Conservation (phyloP, 2,113 vertebrate genomes). For the Cyphomyrus plagiostoma region DNA sequence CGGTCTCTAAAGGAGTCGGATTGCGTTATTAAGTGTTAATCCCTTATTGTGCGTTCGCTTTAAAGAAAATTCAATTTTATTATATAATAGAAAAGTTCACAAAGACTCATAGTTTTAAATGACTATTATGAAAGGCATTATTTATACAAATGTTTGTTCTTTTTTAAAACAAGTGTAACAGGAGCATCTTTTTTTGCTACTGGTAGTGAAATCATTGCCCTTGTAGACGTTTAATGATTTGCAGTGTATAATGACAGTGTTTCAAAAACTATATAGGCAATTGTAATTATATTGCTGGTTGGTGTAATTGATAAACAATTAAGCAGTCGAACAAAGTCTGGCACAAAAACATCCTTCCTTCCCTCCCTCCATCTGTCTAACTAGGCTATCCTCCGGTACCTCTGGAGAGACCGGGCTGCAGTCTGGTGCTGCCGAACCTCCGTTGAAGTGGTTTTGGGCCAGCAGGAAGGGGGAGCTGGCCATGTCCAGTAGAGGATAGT, state of each 20-base stretch:
- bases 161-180: slow-evolving; percentile 14
- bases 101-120: neutral
- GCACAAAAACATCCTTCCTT: neutral
- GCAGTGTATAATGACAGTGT: no score
- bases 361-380: no score
- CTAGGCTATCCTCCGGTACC: slow-evolving; percentile 51
- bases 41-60: slow-evolving; percentile 38
- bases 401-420: slow-evolving; percentile 70
- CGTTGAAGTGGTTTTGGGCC: slow-evolving; percentile 74
- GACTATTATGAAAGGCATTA: neutral
- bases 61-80: neutral
- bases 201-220: slow-evolving; percentile 33
- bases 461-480: slow-evolving; percentile 74
- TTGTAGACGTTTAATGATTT: slow-evolving; percentile 26
- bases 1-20: neutral
- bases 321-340: neutral
- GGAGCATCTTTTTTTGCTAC: slow-evolving; percentile 18
- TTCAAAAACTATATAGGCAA: neutral
- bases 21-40: slow-evolving; percentile 10
- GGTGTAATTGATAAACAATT: slow-evolving; percentile 38
- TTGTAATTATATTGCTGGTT: slow-evolving; percentile 24
- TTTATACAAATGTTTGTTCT: neutral
- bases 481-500: slow-evolving; percentile 82
- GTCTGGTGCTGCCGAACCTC: slow-evolving; percentile 62
- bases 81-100: neutral